These are phyloP conservation scores for Hassar affinis DNA, from an alignment of 2,113 vertebrate genomes.

Conservation along the genomic window DNA sequence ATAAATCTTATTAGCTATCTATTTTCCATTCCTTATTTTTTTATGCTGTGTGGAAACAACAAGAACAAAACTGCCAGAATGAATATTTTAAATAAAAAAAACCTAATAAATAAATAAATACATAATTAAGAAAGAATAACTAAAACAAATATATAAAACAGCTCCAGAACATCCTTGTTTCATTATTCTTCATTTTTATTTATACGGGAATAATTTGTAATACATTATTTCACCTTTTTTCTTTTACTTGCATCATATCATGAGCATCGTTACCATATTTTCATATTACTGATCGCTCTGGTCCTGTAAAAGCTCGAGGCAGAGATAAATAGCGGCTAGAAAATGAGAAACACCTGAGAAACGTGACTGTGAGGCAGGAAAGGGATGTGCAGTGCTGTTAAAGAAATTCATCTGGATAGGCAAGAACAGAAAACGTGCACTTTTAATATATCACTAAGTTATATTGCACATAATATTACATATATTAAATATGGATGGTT, in stretches of 20 bases:
- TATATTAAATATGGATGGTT: no score
- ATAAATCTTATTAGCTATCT: no score
- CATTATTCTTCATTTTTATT: neutral
- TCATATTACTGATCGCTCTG: neutral
- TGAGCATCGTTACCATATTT: neutral
- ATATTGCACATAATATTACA: no score
- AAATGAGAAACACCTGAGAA: neutral
- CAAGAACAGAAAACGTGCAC: neutral
- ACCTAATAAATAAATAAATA: neutral
- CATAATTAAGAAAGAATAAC: neutral
- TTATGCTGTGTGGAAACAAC: no score
- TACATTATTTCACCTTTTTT: neutral
- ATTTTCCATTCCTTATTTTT: no score
- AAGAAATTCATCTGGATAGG: conserved; percentile 46
- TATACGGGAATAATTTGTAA: neutral
- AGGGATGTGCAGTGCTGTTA: conserved; percentile 10
- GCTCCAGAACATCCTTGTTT: neutral
- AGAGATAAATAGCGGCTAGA: neutral
- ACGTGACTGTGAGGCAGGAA: neutral
- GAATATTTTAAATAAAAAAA: neutral
- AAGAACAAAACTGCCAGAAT: no score
- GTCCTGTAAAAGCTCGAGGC: neutral
- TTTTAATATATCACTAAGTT: no score
- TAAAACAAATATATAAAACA: neutral
- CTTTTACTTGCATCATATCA: neutral